These are phyloP conservation scores for Edolisoma coerulescens DNA, from an alignment of 2,113 vertebrate genomes.

Conservation along the genomic window DNA sequence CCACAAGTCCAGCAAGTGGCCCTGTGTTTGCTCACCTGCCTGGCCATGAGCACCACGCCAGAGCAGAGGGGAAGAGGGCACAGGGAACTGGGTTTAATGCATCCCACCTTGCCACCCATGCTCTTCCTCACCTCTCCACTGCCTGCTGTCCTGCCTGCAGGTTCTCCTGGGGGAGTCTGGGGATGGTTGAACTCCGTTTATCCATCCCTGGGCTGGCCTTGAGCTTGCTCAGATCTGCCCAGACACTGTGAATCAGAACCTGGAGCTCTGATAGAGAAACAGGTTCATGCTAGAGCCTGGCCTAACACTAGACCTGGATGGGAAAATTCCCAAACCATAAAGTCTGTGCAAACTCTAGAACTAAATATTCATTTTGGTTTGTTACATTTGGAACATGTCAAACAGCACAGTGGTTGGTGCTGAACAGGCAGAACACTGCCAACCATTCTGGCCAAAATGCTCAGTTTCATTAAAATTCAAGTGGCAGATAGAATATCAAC, in stretches of 20 bases:
- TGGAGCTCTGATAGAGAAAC: not conserved
- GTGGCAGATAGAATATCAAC: not conserved
- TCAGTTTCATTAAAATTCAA: not conserved
- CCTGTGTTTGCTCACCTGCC: not conserved
- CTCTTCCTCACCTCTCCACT: not conserved
- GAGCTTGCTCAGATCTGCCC: not conserved
- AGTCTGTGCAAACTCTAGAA: not conserved
- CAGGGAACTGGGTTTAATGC: not conserved
- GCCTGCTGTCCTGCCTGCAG: not conserved
- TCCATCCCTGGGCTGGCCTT: not conserved
- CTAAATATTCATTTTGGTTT: not conserved
- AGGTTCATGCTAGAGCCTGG: not conserved
- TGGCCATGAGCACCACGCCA: accelerated
- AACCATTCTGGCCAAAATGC: not conserved
- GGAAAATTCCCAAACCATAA: not conserved
- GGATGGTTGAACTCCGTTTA: not conserved
- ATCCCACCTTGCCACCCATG: not conserved
- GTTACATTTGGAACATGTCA: not conserved
- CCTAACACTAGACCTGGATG: not conserved
- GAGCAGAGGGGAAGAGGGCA: not conserved
- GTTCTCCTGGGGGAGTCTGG: not conserved
- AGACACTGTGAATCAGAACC: not conserved
- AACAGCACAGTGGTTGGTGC: not conserved
- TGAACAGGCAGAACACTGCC: not conserved
- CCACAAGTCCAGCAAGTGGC: not conserved